Evolutionary conservation across 1,140 invertebrate genomes (phyloP).

Genomic region (Rhynchophorus ferrugineus): DNA sequence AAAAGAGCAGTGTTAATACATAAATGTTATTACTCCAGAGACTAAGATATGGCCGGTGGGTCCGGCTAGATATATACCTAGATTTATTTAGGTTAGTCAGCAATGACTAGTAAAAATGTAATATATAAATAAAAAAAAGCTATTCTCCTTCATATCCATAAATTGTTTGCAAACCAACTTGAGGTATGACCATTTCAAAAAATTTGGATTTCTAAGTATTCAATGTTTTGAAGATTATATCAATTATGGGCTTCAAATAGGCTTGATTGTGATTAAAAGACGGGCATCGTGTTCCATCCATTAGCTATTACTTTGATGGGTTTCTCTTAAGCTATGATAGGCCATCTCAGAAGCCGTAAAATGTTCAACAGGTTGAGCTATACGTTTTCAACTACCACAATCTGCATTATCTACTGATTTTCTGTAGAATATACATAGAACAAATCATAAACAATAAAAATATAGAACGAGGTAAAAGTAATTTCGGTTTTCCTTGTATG

Average conservation of each 20-base stretch:
- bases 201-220: not conserved
- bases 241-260: slow-evolving; percentile 72
- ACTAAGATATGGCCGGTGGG: too few species aligned
- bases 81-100: too few species aligned
- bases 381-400: slow-evolving; percentile 96
- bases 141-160: slow-evolving; percentile 98
- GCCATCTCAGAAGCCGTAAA: slow-evolving; percentile 94
- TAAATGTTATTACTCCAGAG: too few species aligned
- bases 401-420: slow-evolving; percentile 79
- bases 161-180: slow-evolving; percentile 86
- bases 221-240: slow-evolving; percentile 40
- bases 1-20: too few species aligned
- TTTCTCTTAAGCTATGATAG: slow-evolving; percentile 85
- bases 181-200: slow-evolving; percentile 70
- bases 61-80: too few species aligned
- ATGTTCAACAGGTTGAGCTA: slow-evolving; percentile 90
- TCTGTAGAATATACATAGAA: slow-evolving; percentile 43
- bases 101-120: too few species aligned
- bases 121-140: too few species aligned
- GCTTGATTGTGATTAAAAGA: slow-evolving; percentile 87
- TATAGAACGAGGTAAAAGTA: too few species aligned
- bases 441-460: too few species aligned
- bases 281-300: slow-evolving; percentile 94
- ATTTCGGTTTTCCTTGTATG: too few species aligned
- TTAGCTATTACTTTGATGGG: slow-evolving; percentile 93